These are phyloP conservation scores for Sturnira hondurensis DNA, from an alignment of 2,113 vertebrate genomes.

Conservation along the genomic window DNA sequence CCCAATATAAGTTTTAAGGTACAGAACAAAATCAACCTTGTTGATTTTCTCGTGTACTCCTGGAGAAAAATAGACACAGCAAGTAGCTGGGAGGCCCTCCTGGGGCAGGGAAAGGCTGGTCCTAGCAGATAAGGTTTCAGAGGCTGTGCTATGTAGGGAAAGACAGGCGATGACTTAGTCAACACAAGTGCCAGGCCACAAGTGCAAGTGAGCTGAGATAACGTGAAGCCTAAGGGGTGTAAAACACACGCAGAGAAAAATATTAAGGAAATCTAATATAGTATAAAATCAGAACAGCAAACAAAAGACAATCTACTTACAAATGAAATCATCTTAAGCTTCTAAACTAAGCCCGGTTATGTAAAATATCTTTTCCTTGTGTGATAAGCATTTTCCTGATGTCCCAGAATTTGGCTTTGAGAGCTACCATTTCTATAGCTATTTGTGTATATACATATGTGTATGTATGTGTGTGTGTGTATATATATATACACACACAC, in stretches of 20 bases:
- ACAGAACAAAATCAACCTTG: neutral
- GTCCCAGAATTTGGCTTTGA: neutral
- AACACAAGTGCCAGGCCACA: slow-evolving; percentile 44
- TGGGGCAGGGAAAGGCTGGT: slow-evolving; percentile 69
- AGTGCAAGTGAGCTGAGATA: neutral
- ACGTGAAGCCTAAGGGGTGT: neutral
- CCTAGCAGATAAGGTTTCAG: slow-evolving; percentile 73
- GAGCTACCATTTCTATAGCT: neutral
- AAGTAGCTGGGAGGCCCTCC: slow-evolving; percentile 53
- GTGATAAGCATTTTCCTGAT: neutral
- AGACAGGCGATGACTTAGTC: slow-evolving; percentile 58
- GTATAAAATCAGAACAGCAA: neutral
- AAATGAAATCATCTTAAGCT: neutral
- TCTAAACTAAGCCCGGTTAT: neutral
- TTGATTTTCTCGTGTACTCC: slow-evolving; percentile 54
- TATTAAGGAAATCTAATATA: slow-evolving; percentile 28
- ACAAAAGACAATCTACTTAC: neutral
- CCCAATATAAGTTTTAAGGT: neutral
- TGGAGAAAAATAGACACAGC: slow-evolving; percentile 68
- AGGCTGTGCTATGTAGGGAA: slow-evolving; percentile 26
- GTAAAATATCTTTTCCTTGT: neutral
- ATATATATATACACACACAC: no score
- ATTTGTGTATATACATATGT: neutral
- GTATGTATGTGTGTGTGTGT: no score
- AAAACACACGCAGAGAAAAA: neutral